phyloP scores from a whole-genome alignment of 2,888 invertebrate genomes.

The Axea sp. region DNA sequence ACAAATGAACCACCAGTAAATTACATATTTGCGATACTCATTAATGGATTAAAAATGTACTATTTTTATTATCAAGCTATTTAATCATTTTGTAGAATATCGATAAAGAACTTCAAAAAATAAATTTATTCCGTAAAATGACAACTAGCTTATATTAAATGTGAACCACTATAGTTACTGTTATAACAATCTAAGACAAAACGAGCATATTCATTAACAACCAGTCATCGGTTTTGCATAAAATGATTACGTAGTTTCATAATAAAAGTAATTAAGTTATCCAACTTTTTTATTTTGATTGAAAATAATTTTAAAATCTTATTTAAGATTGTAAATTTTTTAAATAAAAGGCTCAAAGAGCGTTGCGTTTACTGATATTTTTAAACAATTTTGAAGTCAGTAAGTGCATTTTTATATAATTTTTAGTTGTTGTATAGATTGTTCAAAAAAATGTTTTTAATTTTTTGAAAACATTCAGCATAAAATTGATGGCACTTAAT shows the following conservation, averaged over 20 bases:
- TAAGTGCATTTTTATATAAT: too few relatives aligned
- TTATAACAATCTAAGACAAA: too few relatives aligned
- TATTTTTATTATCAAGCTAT: not conserved
- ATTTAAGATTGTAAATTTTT: conserved; percentile 1
- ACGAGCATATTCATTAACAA: too few relatives aligned
- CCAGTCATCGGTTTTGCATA: not conserved
- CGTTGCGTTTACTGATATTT: not conserved
- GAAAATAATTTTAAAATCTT: conserved; percentile 1
- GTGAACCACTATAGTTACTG: too few relatives aligned
- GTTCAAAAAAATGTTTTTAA: too few relatives aligned
- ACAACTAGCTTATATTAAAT: too few relatives aligned
- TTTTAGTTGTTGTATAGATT: too few relatives aligned
- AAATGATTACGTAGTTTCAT: not conserved
- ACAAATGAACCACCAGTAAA: conserved; percentile 78
- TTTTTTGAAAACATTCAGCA: too few relatives aligned
- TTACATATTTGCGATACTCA: not conserved
- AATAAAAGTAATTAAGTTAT: conserved; percentile 1
- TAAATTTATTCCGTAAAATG: too few relatives aligned
- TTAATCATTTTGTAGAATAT: not conserved
- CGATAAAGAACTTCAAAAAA: not conserved
- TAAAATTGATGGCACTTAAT: not conserved
- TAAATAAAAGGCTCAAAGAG: not conserved
- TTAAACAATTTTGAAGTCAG: too few relatives aligned
- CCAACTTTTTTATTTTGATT: conserved; percentile 1
- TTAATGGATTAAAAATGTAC: not conserved